A percentile compares a stretch with the other conserved stretches of the same genome.
Evolutionary conservation across 2,888 invertebrate genomes (phyloP).

Genomic region (Oligia fasciuncula): DNA sequence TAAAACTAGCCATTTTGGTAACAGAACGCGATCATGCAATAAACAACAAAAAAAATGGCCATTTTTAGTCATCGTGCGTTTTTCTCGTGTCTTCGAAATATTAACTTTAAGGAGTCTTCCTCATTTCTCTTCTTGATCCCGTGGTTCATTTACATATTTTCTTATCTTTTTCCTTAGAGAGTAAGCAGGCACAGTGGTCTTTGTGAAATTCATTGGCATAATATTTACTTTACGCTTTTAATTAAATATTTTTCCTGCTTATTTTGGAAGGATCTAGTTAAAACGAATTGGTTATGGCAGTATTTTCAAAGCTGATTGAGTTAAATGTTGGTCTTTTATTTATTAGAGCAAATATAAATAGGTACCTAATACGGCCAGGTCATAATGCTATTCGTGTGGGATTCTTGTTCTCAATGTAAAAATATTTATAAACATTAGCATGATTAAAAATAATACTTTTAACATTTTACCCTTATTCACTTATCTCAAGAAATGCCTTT

Average conservation of each 20-base stretch:
- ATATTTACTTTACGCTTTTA: conserved; percentile 42
- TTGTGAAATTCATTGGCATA: conserved; percentile 27
- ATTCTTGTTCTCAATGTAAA: not conserved
- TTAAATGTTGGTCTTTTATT: conserved; percentile 2
- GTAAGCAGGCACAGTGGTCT: conserved; percentile 46
- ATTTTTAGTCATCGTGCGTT: conserved; percentile 21
- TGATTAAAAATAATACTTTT: not conserved
- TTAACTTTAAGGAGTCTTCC: conserved; percentile 43
- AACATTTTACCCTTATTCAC: not conserved
- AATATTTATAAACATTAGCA: not conserved
- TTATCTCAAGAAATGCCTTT: not conserved
- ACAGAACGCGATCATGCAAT: conserved; percentile 21
- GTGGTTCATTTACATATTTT: conserved; percentile 56
- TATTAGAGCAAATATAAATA: not conserved
- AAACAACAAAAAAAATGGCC: conserved; percentile 15
- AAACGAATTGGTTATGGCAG: conserved; percentile 18
- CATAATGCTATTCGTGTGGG: not conserved
- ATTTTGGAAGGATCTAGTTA: conserved; percentile 2
- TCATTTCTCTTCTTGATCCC: conserved; percentile 31
- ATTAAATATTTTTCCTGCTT: conserved; percentile 52
- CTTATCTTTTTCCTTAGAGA: conserved; percentile 47
- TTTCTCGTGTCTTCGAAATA: conserved; percentile 40
- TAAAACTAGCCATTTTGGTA: conserved; percentile 15
- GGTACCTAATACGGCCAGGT: not conserved
- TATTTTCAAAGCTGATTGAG: not conserved